Evolutionary conservation across 2,888 invertebrate genomes (phyloP).

Genomic region (Melieria picta): DNA sequence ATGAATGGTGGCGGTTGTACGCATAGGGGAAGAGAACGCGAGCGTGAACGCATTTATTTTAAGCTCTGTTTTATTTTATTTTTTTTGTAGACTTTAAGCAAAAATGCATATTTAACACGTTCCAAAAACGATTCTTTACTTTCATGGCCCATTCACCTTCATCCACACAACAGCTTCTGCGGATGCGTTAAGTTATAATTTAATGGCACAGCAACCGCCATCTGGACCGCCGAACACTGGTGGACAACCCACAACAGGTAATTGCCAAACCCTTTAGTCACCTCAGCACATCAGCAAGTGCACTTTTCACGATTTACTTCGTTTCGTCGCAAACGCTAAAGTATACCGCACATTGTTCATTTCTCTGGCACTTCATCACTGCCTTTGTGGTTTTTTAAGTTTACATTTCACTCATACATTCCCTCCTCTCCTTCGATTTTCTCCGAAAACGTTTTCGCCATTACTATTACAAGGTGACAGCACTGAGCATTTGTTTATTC

Average conservation of each 20-base stretch:
- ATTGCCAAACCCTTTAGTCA: conserved; percentile 35
- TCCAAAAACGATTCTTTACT: conserved; percentile 23
- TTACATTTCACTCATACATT: neutral
- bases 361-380: neutral
- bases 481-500: neutral
- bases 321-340: no score
- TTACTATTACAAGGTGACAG: no score
- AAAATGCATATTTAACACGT: no score
- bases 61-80: no score
- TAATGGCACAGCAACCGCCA: conserved; percentile 65
- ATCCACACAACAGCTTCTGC: conserved; percentile 56
- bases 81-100: no score
- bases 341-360: neutral
- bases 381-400: neutral
- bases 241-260: conserved; percentile 61
- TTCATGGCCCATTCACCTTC: conserved; percentile 31
- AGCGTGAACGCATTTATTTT: no score
- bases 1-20: no score
- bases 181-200: conserved; percentile 64
- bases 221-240: conserved; percentile 59
- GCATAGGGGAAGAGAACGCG: no score
- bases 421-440: neutral
- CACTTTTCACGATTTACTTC: no score
- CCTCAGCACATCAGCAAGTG: neutral
- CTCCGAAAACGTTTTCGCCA: no score